A percentile compares a stretch with the other conserved stretches of the same genome.
phyloP scores from a whole-genome alignment of 2,888 invertebrate species.

The Vannuccia rotundouncinata region DNA sequence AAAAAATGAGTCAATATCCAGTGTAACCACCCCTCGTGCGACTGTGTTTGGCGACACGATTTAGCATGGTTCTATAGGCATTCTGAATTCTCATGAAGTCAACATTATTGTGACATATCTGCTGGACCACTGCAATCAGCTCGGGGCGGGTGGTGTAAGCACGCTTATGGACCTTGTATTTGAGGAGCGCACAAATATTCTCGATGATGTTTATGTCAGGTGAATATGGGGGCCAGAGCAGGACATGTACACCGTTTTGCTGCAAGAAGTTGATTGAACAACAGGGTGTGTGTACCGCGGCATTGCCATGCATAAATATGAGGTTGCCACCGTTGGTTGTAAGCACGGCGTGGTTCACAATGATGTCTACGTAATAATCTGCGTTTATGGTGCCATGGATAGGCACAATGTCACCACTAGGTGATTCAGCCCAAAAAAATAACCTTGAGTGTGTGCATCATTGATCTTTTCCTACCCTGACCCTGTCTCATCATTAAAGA shows the following conservation, averaged over 20 bases:
- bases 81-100: not conserved
- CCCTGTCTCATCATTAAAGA: not conserved
- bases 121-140: not conserved
- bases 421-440: too few species aligned
- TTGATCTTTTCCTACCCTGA: not conserved
- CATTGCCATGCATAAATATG: not conserved
- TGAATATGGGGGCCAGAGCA: not conserved
- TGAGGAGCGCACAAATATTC: not conserved
- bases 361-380: not conserved
- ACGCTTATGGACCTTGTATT: not conserved
- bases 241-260: not conserved
- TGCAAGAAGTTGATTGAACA: not conserved
- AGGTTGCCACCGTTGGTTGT: not conserved
- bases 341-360: not conserved
- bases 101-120: not conserved
- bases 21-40: not conserved
- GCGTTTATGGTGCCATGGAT: not conserved
- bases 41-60: not conserved
- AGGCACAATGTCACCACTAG: not conserved
- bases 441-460: not conserved
- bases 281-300: not conserved
- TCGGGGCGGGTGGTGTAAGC: not conserved
- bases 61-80: not conserved
- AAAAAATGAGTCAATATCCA: not conserved
- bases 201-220: not conserved